Conservation (phyloP, 2,113 vertebrate species). For the Glaucomys volans region DNA sequence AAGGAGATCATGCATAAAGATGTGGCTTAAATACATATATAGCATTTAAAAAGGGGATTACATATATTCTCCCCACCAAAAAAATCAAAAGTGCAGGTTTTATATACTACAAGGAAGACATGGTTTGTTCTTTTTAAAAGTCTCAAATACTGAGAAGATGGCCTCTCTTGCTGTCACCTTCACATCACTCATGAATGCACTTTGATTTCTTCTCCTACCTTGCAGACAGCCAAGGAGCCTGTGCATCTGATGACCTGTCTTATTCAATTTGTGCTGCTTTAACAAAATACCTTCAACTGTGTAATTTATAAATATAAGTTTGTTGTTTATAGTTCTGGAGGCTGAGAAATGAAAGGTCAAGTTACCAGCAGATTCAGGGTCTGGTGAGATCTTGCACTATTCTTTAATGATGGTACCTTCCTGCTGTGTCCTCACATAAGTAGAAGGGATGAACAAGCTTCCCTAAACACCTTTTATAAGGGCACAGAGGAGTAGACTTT, state of each 20-base stretch:
- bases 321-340: background rate
- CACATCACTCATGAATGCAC: background rate
- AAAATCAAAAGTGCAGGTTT: background rate
- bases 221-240: background rate
- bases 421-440: background rate
- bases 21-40: background rate
- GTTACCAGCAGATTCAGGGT: background rate
- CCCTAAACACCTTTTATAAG: background rate
- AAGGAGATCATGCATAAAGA: background rate
- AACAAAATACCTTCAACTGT: background rate
- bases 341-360: background rate
- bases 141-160: background rate
- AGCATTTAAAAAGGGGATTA: slow-evolving; percentile 40
- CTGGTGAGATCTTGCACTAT: background rate
- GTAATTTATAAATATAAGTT: background rate
- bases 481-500: background rate
- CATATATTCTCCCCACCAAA: background rate
- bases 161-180: background rate
- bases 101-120: background rate
- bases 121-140: slow-evolving; percentile 9
- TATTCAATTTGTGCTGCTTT: background rate
- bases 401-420: background rate
- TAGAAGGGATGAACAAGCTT: background rate
- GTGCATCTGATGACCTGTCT: background rate
- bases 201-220: background rate